phyloP scores from a whole-genome alignment of 2,113 vertebrate species.

The Grallaria varia region DNA sequence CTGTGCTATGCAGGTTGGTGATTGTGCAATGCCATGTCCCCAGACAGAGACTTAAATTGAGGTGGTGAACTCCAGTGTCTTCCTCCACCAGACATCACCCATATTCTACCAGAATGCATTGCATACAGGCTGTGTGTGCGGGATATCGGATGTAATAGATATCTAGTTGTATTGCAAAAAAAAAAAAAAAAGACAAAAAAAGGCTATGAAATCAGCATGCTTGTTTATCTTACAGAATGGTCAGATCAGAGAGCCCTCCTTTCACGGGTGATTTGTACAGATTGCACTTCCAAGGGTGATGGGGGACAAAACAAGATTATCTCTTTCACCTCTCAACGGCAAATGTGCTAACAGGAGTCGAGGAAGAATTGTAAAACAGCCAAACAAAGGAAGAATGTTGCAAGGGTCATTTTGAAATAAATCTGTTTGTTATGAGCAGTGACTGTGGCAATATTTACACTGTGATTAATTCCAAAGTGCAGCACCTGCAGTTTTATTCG shows the following conservation, averaged over 20 bases:
- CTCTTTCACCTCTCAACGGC: neutral
- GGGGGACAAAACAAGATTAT: neutral
- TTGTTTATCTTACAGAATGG: neutral
- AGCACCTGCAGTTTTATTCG: neutral
- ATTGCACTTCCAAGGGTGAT: neutral
- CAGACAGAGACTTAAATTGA: neutral
- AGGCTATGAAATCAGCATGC: neutral
- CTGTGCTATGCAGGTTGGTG: neutral
- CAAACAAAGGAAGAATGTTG: conserved; percentile 25
- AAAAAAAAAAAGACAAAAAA: neutral
- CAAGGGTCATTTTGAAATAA: conserved; percentile 45
- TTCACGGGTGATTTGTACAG: neutral
- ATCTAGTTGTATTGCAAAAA: neutral
- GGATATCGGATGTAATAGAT: neutral
- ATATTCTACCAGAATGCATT: neutral
- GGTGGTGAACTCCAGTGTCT: neutral
- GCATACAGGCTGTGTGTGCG: neutral
- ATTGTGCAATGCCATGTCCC: neutral
- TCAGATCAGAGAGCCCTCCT: neutral
- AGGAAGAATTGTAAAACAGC: neutral
- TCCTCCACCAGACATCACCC: neutral
- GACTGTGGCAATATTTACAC: neutral
- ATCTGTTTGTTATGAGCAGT: conserved; percentile 5
- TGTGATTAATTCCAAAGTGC: neutral
- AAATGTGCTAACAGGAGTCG: neutral